A percentile compares a stretch with the other conserved stretches of the same genome.
Conservation (phyloP, 2,113 vertebrate genomes). For the Petroica traversi region DNA sequence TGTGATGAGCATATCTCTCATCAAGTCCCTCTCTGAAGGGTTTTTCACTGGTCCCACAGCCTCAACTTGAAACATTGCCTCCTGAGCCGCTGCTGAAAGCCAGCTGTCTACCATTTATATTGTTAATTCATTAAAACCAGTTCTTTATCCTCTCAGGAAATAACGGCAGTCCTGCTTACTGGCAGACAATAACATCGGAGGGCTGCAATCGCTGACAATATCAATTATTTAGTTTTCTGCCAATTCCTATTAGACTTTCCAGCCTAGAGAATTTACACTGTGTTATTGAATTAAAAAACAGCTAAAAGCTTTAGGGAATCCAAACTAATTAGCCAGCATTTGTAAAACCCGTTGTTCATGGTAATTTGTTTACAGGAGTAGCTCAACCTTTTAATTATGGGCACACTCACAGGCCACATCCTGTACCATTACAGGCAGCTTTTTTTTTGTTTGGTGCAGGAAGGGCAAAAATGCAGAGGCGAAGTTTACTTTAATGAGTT, state of each 20-base stretch:
- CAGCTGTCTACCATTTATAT: constrained; percentile 72
- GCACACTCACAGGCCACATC: constrained; percentile 65
- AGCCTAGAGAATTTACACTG: constrained; percentile 76
- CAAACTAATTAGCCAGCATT: constrained; percentile 79
- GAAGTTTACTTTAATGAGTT: constrained; percentile 62
- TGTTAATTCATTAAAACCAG: constrained; percentile 79
- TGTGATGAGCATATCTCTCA: neutral
- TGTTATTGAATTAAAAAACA: constrained; percentile 82
- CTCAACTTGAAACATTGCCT: constrained; percentile 14
- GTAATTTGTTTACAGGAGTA: constrained; percentile 86
- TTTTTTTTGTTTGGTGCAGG: constrained; percentile 4
- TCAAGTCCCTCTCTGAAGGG: neutral
- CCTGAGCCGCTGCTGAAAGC: constrained; percentile 57
- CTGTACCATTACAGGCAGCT: constrained; percentile 12
- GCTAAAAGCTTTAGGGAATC: constrained; percentile 81
- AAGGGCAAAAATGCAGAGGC: constrained; percentile 1
- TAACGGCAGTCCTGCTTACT: constrained; percentile 61
- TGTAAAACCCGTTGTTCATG: constrained; percentile 84
- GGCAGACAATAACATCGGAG: constrained; percentile 68
- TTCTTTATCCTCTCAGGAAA: constrained; percentile 80
- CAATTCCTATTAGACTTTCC: constrained; percentile 81
- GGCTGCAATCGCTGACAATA: constrained; percentile 73
- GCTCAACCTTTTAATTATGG: constrained; percentile 85
- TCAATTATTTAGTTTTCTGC: constrained; percentile 82
- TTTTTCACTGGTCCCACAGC: neutral